Evolutionary conservation across 92 coral and sea anemone genomes (phyloP).

Genomic region (Pocillopora meandrina): DNA sequence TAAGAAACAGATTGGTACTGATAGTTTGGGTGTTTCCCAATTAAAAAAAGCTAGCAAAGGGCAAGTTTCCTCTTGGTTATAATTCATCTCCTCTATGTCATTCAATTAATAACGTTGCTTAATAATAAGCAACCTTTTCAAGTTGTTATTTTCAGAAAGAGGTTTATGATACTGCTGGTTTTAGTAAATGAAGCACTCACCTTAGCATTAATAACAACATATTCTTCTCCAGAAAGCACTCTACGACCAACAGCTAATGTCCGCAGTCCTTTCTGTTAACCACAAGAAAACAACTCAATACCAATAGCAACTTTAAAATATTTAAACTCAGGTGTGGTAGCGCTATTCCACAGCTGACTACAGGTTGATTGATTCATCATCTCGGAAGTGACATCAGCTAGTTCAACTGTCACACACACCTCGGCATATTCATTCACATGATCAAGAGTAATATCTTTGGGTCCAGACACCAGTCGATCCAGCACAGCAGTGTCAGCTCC

Average conservation of each 20-base stretch:
- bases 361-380: neutral
- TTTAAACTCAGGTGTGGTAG: too few relatives aligned
- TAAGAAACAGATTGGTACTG: too few relatives aligned
- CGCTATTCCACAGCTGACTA: too few relatives aligned
- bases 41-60: too few relatives aligned
- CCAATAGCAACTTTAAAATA: too few relatives aligned
- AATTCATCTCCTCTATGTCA: too few relatives aligned
- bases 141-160: too few relatives aligned
- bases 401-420: conserved; percentile 40
- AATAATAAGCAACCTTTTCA: too few relatives aligned
- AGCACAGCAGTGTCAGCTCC: conserved; percentile 96
- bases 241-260: conserved; percentile 88
- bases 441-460: conserved; percentile 74
- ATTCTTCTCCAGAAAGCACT: conserved; percentile 72
- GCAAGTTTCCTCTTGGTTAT: too few relatives aligned
- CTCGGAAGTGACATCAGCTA: neutral
- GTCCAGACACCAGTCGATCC: conserved; percentile 81
- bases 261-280: conserved; percentile 88
- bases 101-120: too few relatives aligned
- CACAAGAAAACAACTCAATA: neutral
- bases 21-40: too few relatives aligned
- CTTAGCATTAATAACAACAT: conserved; percentile 62
- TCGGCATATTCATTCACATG: conserved; percentile 92
- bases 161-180: neutral
- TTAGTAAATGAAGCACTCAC: conserved; percentile 27